These are phyloP conservation scores for Fistularia commersonii DNA, from an alignment of 2,797 vertebrate genomes.

Conservation along the genomic window DNA sequence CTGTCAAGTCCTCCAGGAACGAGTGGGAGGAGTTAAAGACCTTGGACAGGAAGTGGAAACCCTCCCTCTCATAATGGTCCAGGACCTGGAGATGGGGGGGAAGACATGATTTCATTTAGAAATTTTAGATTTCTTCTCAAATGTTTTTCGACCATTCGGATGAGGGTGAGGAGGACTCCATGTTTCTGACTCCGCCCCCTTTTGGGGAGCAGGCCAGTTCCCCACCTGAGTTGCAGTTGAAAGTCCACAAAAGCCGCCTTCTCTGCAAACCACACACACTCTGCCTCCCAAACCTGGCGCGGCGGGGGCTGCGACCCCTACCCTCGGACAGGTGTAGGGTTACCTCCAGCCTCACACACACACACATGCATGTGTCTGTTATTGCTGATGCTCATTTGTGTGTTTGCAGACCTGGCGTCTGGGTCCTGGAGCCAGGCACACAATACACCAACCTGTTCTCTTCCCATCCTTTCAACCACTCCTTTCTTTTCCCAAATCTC, in stretches of 20 bases:
- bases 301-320: too few relatives aligned
- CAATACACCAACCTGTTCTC: slow-evolving; percentile 42
- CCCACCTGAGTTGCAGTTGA: too few relatives aligned
- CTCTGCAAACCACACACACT: slow-evolving; percentile 17
- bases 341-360: slow-evolving; percentile 56
- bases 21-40: slow-evolving; percentile 99
- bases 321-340: slow-evolving; percentile 66
- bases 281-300: slow-evolving; percentile 36
- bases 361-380: slow-evolving; percentile 33
- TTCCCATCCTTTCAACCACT: slow-evolving; percentile 57
- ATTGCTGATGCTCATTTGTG: slow-evolving; percentile 11
- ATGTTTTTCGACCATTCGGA: too few relatives aligned
- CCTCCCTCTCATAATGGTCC: slow-evolving; percentile 89
- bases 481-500: too few relatives aligned
- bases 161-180: too few relatives aligned
- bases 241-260: too few relatives aligned
- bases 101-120: too few relatives aligned
- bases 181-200: too few relatives aligned
- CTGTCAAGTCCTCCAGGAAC: slow-evolving; percentile 96
- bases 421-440: slow-evolving; percentile 51
- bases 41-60: slow-evolving; percentile 90
- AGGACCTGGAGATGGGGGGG: slow-evolving; percentile 78
- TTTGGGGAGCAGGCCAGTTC: too few relatives aligned
- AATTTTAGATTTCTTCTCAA: too few relatives aligned
- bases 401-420: slow-evolving; percentile 61